These are phyloP conservation scores for Siderastrea siderea DNA, from an alignment of 92 coral and sea anemone species.

Conservation along the genomic window DNA sequence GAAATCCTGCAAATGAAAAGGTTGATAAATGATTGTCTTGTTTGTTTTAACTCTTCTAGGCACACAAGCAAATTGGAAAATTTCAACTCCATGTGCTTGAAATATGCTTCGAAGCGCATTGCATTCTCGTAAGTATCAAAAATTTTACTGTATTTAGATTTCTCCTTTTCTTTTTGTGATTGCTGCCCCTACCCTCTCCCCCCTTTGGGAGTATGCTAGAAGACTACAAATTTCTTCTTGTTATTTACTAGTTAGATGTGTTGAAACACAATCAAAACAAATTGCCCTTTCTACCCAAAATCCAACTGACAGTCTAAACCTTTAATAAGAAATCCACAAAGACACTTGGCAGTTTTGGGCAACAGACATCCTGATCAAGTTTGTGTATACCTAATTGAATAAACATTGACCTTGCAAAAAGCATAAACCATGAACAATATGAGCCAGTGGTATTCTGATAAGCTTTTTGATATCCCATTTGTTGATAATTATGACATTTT, in stretches of 20 bases:
- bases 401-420: no score
- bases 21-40: not conserved
- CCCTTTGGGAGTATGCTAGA: not conserved
- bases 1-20: not conserved
- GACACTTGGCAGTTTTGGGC: not conserved
- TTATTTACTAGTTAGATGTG: not conserved
- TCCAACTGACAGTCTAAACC: conserved; percentile 10
- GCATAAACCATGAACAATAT: no score
- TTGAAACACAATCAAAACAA: not conserved
- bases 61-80: conserved; percentile 12
- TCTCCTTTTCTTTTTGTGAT: not conserved
- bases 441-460: no score
- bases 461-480: no score
- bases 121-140: conserved; percentile 10
- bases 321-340: not conserved
- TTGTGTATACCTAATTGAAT: not conserved
- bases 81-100: conserved; percentile 2
- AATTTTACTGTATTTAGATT: not conserved
- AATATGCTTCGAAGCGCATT: conserved; percentile 10
- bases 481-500: no score
- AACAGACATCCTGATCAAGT: not conserved
- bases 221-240: not conserved
- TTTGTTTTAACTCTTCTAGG: not conserved
- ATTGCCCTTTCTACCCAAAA: conserved; percentile 1
- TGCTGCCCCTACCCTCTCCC: not conserved